A percentile compares a stretch with the other conserved stretches of the same genome.
phyloP scores from a whole-genome alignment of 2,888 invertebrate species.

The Smittia aterrima region DNA sequence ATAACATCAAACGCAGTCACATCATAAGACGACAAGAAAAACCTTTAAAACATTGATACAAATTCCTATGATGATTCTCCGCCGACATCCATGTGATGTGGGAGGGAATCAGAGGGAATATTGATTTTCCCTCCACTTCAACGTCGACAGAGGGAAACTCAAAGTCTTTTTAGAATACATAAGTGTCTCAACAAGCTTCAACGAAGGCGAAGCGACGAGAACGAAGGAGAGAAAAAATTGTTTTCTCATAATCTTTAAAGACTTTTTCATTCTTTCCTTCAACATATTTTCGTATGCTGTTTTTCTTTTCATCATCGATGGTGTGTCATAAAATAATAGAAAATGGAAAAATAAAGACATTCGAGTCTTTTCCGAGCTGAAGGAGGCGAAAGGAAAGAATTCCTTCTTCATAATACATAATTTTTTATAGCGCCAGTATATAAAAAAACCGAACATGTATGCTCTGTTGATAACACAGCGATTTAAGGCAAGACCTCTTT shows the following conservation, averaged over 20 bases:
- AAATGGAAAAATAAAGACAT: conserved; percentile 33
- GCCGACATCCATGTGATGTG: background rate
- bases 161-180: conserved; percentile 15
- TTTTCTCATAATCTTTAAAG: conserved; percentile 32
- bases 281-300: conserved; percentile 7
- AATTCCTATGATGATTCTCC: conserved; percentile 23
- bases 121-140: conserved; percentile 8
- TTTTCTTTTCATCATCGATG: conserved; percentile 26
- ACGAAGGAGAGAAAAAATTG: conserved; percentile 18
- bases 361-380: conserved; percentile 1
- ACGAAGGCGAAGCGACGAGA: background rate
- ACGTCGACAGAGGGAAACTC: background rate
- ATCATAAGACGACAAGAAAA: background rate
- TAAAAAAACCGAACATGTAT: conserved; percentile 5
- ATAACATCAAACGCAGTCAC: conserved; percentile 28
- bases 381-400: background rate
- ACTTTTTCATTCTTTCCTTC: conserved; percentile 22
- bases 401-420: conserved; percentile 6
- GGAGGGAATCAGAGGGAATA: background rate
- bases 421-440: conserved; percentile 18
- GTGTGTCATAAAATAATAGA: conserved; percentile 32
- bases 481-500: conserved; percentile 8
- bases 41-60: conserved; percentile 25
- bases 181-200: background rate
- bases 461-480: conserved; percentile 17